Base-by-base conservation (phyloP, 2,113 vertebrate genomes). In the Toxotes chatareus region DNA sequence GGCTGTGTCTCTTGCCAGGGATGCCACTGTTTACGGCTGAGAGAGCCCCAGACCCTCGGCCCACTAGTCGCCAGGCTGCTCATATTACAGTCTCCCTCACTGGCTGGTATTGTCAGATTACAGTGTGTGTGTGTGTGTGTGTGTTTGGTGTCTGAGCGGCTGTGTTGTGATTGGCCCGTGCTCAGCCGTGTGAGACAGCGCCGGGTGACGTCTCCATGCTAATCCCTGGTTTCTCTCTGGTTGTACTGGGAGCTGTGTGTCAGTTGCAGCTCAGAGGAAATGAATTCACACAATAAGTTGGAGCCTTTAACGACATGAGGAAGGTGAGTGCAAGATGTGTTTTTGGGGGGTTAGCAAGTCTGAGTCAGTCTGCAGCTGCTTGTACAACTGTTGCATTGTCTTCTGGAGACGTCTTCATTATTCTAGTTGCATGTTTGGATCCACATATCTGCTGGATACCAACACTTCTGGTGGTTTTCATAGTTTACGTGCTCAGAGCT, bases 71-170 rank as follows among this genome's bases (percentile, higher is more conserved):
- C 86, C 76, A 36, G 67, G 31, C 84, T 61, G 72, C 92, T 95
- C 93, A 4, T 88, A 70, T 95, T 95, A 90, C 95, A 85, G 84
- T 47, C 75, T 88, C 70, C 84, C 84, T 85, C 79, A 19, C 73
- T 73, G 83, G 72, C 91, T 81, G 79, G 57, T 77, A 87, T 91
- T 88, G 90, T 94, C 92, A 49, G 77, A 89, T 95, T 94, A 92
- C 94, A 19, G 0, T 70, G 78, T 57, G 63, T 59, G 57, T 38
- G 66, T 79, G 63, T 66, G 84, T 49, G 71, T 76, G 60, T 65
- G 78, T 51, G 76, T 60, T 70, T 46, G 47, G 49, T 68, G 74
- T 71, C 16, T 46, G 73, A 69, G 49, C 3, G 40, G 63, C 53
- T 0, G 57, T 19, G 63, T 46, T 80, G 83, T 61, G 82, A 92